These are phyloP conservation scores for Actinostola sp. DNA, from an alignment of 92 coral and sea anemone species.

Conservation along the genomic window DNA sequence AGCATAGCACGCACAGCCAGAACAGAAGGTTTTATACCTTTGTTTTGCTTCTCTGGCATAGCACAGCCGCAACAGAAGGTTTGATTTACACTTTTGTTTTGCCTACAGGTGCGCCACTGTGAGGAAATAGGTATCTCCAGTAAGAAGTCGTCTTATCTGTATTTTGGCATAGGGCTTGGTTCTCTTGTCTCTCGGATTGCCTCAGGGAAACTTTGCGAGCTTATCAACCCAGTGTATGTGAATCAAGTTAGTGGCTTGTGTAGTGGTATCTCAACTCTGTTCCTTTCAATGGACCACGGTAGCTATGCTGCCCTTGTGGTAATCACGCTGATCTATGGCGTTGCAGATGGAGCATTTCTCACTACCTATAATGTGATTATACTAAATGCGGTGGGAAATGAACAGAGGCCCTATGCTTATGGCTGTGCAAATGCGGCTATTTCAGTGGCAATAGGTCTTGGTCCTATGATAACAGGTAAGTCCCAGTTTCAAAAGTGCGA, in stretches of 20 bases:
- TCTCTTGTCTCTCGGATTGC: conserved; percentile 1
- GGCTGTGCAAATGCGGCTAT: conserved; percentile 19
- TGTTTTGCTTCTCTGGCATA: too few species aligned
- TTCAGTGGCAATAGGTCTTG: not conserved
- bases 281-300: not conserved
- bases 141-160: conserved; percentile 4
- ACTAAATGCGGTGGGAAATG: not conserved
- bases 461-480: conserved; percentile 24
- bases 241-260: conserved; percentile 14
- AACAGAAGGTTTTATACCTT: too few species aligned
- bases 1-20: too few species aligned
- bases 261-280: conserved; percentile 5
- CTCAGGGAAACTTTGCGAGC: not conserved
- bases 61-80: too few species aligned
- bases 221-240: not conserved
- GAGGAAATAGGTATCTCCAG: conserved; percentile 2
- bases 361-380: conserved; percentile 9
- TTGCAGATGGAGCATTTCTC: conserved; percentile 25
- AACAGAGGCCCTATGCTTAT: conserved; percentile 17
- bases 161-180: conserved; percentile 13
- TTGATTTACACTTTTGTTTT: too few species aligned
- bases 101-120: conserved; percentile 12
- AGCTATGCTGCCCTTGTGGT: conserved; percentile 24
- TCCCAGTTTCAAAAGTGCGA: too few species aligned
- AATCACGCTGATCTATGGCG: conserved; percentile 15